These are phyloP conservation scores for Cercopithecus mona DNA, from an alignment of 2,113 vertebrate genomes.

Conservation along the genomic window DNA sequence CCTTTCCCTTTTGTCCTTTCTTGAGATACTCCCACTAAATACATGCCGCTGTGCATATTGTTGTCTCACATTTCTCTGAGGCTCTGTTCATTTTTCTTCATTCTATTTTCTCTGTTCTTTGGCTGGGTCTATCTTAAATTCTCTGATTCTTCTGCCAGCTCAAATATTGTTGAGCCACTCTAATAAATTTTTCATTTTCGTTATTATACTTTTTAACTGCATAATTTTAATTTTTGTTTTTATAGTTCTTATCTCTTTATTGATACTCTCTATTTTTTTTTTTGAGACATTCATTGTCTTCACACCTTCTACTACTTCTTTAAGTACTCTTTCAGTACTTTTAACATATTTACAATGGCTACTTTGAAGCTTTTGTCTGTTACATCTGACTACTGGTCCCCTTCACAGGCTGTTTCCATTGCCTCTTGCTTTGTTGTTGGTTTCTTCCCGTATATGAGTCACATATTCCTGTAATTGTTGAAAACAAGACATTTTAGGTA, in stretches of 20 bases:
- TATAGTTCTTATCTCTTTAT: background rate
- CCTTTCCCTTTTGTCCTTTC: background rate
- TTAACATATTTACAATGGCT: background rate
- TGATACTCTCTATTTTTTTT: background rate
- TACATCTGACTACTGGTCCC: background rate
- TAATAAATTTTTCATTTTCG: background rate
- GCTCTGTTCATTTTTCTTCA: background rate
- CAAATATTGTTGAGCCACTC: background rate
- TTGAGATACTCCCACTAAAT: background rate
- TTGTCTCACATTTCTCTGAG: background rate
- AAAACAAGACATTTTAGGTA: background rate
- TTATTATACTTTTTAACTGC: background rate
- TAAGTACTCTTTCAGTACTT: background rate
- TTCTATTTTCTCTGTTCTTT: background rate
- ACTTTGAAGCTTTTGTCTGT: background rate
- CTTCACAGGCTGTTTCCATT: background rate
- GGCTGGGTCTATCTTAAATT: background rate
- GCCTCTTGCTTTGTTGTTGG: background rate
- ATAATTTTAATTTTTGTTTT: background rate
- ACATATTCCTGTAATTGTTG: background rate
- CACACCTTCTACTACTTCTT: background rate
- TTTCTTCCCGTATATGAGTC: background rate
- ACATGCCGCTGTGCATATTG: background rate
- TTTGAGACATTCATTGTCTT: background rate
- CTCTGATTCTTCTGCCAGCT: background rate